These are phyloP conservation scores for Zoroaster sp. DNA, from an alignment of 53 echinoderm and acorn worm genomes.

Conservation along the genomic window DNA sequence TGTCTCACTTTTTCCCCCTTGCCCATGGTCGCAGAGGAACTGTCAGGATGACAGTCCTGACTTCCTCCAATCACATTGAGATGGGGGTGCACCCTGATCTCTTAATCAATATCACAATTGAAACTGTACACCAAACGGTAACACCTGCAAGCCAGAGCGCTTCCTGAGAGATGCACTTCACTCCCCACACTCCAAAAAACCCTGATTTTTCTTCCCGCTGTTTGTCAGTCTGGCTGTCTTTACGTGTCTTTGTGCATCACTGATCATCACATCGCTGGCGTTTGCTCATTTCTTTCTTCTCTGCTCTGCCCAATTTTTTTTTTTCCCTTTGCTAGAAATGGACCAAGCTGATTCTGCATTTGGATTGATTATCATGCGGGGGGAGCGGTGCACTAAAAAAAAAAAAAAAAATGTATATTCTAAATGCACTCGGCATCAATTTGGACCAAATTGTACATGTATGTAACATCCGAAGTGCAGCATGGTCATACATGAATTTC, in stretches of 20 bases:
- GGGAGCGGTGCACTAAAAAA: neutral
- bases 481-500: conserved; percentile 49
- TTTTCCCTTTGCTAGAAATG: neutral
- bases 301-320: neutral
- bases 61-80: conserved; percentile 41
- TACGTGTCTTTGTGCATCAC: conserved; percentile 11
- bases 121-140: conserved; percentile 54
- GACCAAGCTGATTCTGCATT: conserved; percentile 14
- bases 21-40: conserved; percentile 12
- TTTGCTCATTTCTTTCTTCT: conserved; percentile 21
- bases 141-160: conserved; percentile 28
- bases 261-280: neutral
- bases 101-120: conserved; percentile 58
- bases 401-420: neutral
- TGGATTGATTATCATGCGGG: conserved; percentile 31
- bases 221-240: conserved; percentile 32
- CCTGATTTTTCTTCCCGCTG: conserved; percentile 2
- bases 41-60: conserved; percentile 34
- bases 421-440: conserved; percentile 45
- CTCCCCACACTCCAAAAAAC: conserved; percentile 13
- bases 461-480: conserved; percentile 46
- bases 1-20: neutral
- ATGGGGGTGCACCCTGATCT: conserved; percentile 46
- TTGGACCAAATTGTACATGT: conserved; percentile 37
- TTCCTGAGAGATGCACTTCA: conserved; percentile 52